Conservation (phyloP, 2,888 invertebrate species). For the Pyralis farinalis region DNA sequence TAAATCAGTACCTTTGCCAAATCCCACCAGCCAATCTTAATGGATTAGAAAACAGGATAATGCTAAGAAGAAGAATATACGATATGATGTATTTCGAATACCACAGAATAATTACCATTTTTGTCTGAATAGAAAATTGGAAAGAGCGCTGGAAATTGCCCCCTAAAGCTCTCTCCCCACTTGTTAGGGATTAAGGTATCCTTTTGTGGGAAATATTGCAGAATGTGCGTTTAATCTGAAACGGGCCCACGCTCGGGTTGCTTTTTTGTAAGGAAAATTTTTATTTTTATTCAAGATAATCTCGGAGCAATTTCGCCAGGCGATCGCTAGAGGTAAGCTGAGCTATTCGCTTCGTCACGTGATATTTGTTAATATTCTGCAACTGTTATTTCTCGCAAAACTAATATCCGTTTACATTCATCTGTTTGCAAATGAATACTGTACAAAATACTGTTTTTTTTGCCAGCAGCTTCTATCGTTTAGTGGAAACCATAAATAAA, state of each 20-base stretch:
- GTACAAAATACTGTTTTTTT: no score
- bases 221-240: conserved; percentile 75
- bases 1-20: no score
- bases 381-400: no score
- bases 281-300: conserved; percentile 45
- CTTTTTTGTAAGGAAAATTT: conserved; percentile 54
- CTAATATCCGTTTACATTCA: no score
- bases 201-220: conserved; percentile 78
- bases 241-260: conserved; percentile 54
- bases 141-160: conserved; percentile 51
- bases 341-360: conserved; percentile 15
- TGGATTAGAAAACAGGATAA: no score
- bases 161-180: conserved; percentile 59
- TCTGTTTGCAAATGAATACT: no score
- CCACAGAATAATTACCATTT: background rate
- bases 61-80: conserved; percentile 1
- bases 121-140: conserved; percentile 16
- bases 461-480: no score
- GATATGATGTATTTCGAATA: no score
- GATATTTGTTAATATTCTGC: conserved; percentile 13
- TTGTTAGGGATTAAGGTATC: conserved; percentile 77
- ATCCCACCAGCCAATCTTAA: no score
- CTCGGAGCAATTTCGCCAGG: conserved; percentile 36
- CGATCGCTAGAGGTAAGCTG: conserved; percentile 27
- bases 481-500: no score